phyloP scores from a whole-genome alignment of 1,140 invertebrate genomes.

The Tribolium madens region DNA sequence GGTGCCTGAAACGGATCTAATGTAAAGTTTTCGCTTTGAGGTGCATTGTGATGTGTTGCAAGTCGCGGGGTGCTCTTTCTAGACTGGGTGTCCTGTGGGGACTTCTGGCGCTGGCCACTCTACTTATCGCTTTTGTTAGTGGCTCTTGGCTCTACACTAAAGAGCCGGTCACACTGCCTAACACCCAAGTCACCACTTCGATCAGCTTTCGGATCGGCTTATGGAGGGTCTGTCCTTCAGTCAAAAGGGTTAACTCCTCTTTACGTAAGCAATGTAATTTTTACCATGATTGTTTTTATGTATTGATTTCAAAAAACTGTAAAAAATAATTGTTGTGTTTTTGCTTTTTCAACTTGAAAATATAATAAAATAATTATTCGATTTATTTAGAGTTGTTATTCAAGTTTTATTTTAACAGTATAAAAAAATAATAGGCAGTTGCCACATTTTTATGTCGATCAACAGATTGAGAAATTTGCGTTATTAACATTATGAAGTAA shows the following conservation, averaged over 20 bases:
- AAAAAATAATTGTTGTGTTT: too few relatives aligned
- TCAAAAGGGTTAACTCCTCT: slow-evolving; percentile 62
- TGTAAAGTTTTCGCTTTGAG: slow-evolving; percentile 14
- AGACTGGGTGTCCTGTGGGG: slow-evolving; percentile 66
- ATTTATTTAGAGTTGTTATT: too few relatives aligned
- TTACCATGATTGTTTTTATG: too few relatives aligned
- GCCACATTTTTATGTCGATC: not conserved
- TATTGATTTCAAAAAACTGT: too few relatives aligned
- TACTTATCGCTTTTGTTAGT: slow-evolving; percentile 67
- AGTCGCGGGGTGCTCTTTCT: slow-evolving; percentile 62
- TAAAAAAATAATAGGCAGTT: not conserved
- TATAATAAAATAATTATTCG: too few relatives aligned
- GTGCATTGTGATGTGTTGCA: slow-evolving; percentile 61
- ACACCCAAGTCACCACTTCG: slow-evolving; percentile 63
- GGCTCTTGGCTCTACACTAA: slow-evolving; percentile 68
- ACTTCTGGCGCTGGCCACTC: slow-evolving; percentile 64
- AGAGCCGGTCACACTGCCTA: slow-evolving; percentile 67
- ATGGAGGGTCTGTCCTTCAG: slow-evolving; percentile 68
- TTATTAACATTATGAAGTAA: not conserved
- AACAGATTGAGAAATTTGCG: not conserved
- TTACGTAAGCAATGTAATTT: slow-evolving; percentile 61
- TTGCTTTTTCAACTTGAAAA: too few relatives aligned
- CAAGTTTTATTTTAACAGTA: too few relatives aligned
- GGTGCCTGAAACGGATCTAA: slow-evolving; percentile 29
- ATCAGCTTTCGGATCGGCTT: slow-evolving; percentile 67